phyloP scores from a whole-genome alignment of 2,888 invertebrate genomes.

The Dione vanillae region DNA sequence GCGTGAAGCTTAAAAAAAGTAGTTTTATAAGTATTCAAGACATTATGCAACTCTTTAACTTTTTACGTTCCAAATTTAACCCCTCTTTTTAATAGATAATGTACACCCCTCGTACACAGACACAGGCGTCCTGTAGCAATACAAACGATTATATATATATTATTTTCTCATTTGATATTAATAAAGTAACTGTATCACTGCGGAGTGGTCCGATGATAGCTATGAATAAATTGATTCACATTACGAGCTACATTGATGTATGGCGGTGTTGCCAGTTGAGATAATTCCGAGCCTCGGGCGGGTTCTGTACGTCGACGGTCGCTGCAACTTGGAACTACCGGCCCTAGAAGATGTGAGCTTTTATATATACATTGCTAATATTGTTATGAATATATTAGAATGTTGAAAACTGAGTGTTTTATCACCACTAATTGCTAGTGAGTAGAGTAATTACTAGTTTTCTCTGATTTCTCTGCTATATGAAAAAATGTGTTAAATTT shows the following conservation, averaged over 20 bases:
- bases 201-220: constrained; percentile 15
- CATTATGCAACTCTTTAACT: too few species aligned
- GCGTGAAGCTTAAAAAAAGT: too few species aligned
- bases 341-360: not conserved
- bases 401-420: not conserved
- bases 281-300: constrained; percentile 7
- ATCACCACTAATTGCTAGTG: too few species aligned
- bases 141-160: too few species aligned
- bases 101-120: too few species aligned
- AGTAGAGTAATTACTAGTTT: too few species aligned
- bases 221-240: constrained; percentile 28
- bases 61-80: too few species aligned
- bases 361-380: not conserved
- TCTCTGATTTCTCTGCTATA: too few species aligned
- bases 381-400: not conserved
- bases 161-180: constrained; percentile 10
- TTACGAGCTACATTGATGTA: constrained; percentile 25
- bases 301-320: not conserved
- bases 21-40: too few species aligned
- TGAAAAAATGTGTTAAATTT: too few species aligned
- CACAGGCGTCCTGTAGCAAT: too few species aligned
- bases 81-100: too few species aligned
- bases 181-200: constrained; percentile 11
- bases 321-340: not conserved
- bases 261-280: constrained; percentile 3